Base-by-base conservation (phyloP, 2,888 invertebrate species). In the Desoria tigrina region DNA sequence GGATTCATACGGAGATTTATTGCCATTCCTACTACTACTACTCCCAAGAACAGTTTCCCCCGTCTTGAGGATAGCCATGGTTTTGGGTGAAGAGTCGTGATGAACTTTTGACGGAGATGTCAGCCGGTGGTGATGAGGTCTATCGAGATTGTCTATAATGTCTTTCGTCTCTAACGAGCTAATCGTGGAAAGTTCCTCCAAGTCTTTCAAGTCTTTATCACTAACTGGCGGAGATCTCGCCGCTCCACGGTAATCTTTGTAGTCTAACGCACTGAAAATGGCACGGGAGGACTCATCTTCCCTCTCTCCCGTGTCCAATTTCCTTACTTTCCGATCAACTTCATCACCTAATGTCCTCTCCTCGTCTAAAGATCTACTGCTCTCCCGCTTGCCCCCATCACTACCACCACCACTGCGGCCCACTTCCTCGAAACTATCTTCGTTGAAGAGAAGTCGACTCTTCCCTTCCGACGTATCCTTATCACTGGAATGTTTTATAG, bases 151-250 rank as follows among this genome's bases (percentile, higher is more conserved):
- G 56, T 67, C 70, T 62, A 70, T 65, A 42, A 68, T 66, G 56
- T 71, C 71, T 61, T 65, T 66, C 42, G 72, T 64, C 59, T 90
- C 89, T 79, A 90, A 86, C 71, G 88, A 86, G 81, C 87, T 89
- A 79, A 90, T 84, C 78, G 87, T 84, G 73, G 87, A 87, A 73
- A 90, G 82, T 81, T 90, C 88, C 72, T 87, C 88, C 76, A 90
- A 82, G 80, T 90, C 90, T 79, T 88, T 87, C 76, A 90, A 82
- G 79, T 90, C 90, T 79, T 88, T 87, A 81, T 90, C 90, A 79
- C 87, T 89, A 74, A 90, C 86, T 78, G 87, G 88, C 6, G 89
- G 87, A 6, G 61, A 59, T 64, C 88, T 89, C 7, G 51, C 32
- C 3, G 51, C 21, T 45, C 65, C 66, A 55, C 63, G 60, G 77